A percentile compares a stretch with the other conserved stretches of the same genome.
Conservation (phyloP, 2,797 vertebrate species). For the Clarias pachynema region DNA sequence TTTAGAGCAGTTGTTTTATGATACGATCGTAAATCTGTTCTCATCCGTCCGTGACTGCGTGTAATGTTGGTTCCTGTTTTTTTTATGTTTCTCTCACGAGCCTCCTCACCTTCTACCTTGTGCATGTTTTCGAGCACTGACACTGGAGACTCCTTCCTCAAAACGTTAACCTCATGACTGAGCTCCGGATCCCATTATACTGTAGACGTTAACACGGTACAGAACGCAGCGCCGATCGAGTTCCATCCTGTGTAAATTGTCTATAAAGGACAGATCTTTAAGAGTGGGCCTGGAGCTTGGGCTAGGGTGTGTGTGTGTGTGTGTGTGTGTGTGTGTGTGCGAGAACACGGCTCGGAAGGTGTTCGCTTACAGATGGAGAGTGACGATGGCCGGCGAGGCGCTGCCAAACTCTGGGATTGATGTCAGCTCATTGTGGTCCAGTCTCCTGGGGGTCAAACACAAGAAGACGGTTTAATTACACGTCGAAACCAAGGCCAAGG, state of each 20-base stretch:
- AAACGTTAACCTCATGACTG: background rate
- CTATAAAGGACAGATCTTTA: slow-evolving; percentile 11
- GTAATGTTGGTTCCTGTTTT: background rate
- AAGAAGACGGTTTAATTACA: slow-evolving; percentile 40
- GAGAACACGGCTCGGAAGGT: slow-evolving; percentile 20
- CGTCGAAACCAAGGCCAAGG: slow-evolving; percentile 10
- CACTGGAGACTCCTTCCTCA: background rate
- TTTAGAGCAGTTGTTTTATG: background rate
- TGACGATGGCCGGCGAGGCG: slow-evolving; percentile 74
- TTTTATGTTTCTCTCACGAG: too few relatives aligned
- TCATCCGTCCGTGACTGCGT: too few relatives aligned
- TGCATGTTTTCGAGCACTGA: too few relatives aligned
- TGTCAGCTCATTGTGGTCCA: slow-evolving; percentile 91
- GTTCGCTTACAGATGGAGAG: slow-evolving; percentile 90
- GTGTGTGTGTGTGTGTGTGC: background rate
- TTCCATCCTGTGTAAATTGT: background rate
- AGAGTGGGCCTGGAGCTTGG: background rate
- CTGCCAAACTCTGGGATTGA: slow-evolving; percentile 84
- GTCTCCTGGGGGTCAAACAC: slow-evolving; percentile 72
- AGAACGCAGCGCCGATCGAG: background rate
- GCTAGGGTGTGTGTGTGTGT: background rate
- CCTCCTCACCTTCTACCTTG: background rate
- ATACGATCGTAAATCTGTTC: too few relatives aligned
- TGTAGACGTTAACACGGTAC: background rate
- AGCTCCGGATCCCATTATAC: background rate